Evolutionary conservation across 1,140 invertebrate species (phyloP).

Genomic region (Myzus persicae): DNA sequence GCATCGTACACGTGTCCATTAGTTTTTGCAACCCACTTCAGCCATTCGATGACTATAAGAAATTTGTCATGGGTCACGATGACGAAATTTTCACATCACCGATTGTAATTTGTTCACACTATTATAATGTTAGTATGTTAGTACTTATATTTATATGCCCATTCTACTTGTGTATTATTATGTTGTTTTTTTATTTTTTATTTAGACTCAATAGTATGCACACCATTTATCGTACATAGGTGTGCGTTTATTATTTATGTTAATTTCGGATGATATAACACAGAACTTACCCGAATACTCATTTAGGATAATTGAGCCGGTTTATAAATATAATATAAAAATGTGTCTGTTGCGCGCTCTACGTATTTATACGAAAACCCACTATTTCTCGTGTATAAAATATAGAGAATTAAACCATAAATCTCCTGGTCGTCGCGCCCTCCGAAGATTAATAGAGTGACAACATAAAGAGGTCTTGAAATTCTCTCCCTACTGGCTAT

Average conservation of each 20-base stretch:
- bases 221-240: not conserved
- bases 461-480: conserved; percentile 57
- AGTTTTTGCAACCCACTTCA: conserved; percentile 1
- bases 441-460: conserved; percentile 56
- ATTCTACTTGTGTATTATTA: not conserved
- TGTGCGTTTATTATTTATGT: not conserved
- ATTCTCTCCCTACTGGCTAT: conserved; percentile 56
- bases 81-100: conserved; percentile 23
- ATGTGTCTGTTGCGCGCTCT: not conserved
- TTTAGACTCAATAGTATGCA: not conserved
- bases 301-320: conserved; percentile 31
- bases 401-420: conserved; percentile 57
- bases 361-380: conserved; percentile 29
- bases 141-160: not conserved
- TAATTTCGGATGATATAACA: not conserved
- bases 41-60: not conserved
- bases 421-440: conserved; percentile 51
- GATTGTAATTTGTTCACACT: conserved; percentile 15
- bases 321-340: conserved; percentile 16
- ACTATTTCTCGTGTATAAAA: conserved; percentile 34
- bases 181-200: not conserved
- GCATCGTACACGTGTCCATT: conserved; percentile 43
- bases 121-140: not conserved
- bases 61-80: conserved; percentile 33
- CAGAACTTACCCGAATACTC: not conserved